phyloP scores from a whole-genome alignment of 2,113 vertebrate species.

The Nycticebus coucang region DNA sequence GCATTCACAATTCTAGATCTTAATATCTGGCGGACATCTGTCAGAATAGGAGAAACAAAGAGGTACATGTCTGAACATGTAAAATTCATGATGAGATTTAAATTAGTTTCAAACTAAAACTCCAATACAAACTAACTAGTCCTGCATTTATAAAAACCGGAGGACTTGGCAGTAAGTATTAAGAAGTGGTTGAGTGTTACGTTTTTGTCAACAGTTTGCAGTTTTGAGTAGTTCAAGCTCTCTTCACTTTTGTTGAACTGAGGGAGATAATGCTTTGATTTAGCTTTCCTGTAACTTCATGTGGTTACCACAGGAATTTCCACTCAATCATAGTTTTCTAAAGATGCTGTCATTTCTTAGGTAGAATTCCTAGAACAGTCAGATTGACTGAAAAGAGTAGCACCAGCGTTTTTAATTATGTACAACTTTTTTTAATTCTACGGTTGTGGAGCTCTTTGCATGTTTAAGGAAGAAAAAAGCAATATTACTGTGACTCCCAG shows the following conservation, averaged over 20 bases:
- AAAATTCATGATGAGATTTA: neutral
- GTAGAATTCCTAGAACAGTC: neutral
- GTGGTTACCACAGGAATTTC: neutral
- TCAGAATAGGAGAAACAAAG: neutral
- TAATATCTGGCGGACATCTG: neutral
- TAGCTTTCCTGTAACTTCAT: neutral
- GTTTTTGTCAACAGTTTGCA: neutral
- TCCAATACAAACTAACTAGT: neutral
- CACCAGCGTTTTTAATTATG: neutral
- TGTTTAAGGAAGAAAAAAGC: neutral
- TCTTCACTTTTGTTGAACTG: neutral
- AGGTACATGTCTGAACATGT: neutral
- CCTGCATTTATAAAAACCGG: neutral
- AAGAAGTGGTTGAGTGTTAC: neutral
- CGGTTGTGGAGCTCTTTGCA: neutral
- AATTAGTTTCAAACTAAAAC: neutral
- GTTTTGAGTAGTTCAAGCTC: neutral
- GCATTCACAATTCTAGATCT: neutral
- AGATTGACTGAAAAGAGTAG: neutral
- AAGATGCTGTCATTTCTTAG: neutral
- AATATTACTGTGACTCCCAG: neutral
- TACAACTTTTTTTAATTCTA: neutral
- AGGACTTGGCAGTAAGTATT: neutral
- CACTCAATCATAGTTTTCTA: conserved; percentile 2
- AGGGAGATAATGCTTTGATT: neutral